These are phyloP conservation scores for Cenopis cana DNA, from an alignment of 2,888 invertebrate genomes.

Conservation along the genomic window DNA sequence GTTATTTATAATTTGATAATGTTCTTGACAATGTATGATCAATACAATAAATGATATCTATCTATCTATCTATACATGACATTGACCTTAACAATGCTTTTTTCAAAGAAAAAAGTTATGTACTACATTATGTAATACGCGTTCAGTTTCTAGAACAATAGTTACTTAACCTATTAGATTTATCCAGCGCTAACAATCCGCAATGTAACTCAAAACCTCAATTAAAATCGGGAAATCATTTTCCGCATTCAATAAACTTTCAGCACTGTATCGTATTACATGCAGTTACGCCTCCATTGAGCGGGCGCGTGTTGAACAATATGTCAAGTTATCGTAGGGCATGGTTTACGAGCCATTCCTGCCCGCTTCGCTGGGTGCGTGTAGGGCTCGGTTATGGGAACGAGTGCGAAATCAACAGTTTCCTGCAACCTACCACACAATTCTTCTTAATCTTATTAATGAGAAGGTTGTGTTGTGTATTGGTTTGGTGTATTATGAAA, in stretches of 20 bases:
- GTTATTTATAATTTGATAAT: no score
- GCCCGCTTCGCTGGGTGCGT: conserved; percentile 53
- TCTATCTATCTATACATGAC: no score
- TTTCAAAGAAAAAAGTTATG: no score
- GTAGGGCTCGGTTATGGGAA: conserved; percentile 55
- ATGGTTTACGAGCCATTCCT: conserved; percentile 69
- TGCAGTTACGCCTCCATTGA: conserved; percentile 48
- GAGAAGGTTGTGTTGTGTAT: background rate
- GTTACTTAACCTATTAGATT: background rate
- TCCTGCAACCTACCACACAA: background rate
- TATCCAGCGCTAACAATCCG: background rate
- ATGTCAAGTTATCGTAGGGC: conserved; percentile 67
- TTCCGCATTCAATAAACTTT: conserved; percentile 40
- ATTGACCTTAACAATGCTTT: no score
- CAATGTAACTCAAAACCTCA: conserved; percentile 24
- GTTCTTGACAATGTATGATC: no score
- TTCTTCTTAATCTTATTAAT: conserved; percentile 21
- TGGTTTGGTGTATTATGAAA: conserved; percentile 2
- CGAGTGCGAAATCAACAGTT: conserved; percentile 60
- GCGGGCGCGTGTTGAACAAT: conserved; percentile 62
- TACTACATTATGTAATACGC: no score
- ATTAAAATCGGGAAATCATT: conserved; percentile 30
- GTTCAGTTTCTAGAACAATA: no score
- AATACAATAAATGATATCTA: no score
- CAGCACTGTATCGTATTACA: conserved; percentile 50